Base-by-base conservation (phyloP, 92 coral and sea anemone genomes). In the Muricea muricata region DNA sequence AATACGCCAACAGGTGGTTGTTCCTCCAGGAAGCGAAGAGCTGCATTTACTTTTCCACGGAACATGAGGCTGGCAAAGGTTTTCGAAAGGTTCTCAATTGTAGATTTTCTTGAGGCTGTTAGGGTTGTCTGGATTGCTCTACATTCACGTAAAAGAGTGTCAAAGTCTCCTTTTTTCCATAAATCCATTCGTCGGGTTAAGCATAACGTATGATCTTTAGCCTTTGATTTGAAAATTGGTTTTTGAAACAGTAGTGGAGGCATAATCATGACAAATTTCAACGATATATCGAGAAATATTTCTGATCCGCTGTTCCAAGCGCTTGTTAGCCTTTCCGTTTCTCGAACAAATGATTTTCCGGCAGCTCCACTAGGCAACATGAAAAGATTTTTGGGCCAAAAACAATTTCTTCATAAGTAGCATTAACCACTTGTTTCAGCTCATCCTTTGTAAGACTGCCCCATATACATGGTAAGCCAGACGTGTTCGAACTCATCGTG, bases 181-280 rank as follows among this genome's bases (percentile, higher is more conserved):
- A 48, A 67, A 28, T 40, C 20, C 20, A 73, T 18, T 24, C 87
- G 91, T n/a, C 91, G 28, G 57, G 73, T 71, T 7, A 83, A 65
- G 50, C 87, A 82, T 15, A 45, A 57, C 3, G 86, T 57, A 24
- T 86, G 86, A 46, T 86, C 80, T 46, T 74, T 84, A 1, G 91
- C 46, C 25, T 72, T 84, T 52, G 91, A 88, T 25, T 88, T 84
- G 21, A 88, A 74, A 32, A 77, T 31, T 48, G 91, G 87, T 34
- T 88, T 88, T 78, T 88, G 89, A 20, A 88, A 69, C 47, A 88
- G 89, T 60, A 88, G 54, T 47, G 91, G 84, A 34, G 88, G 88
- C 88, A 87, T 87, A 15, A 87, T 32, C 91, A 82, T 83, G 5
- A 87, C 63, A 21, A 58, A 56, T 46, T 88, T 83, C 23, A 88